These are phyloP conservation scores for Trypoxylus dichotomus DNA, from an alignment of 1,140 invertebrate genomes.

Conservation along the genomic window DNA sequence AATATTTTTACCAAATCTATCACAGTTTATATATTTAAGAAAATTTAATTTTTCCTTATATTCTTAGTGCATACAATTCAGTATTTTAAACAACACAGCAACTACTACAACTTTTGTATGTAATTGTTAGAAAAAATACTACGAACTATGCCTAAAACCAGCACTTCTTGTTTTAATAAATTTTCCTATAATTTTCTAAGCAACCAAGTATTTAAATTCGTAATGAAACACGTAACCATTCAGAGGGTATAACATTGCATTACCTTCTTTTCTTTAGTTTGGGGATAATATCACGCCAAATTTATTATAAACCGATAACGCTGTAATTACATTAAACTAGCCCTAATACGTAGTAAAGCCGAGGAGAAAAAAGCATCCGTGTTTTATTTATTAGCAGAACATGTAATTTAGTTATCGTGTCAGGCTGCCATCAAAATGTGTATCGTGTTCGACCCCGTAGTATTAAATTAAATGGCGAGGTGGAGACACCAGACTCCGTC, in stretches of 20 bases:
- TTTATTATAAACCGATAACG: constrained; percentile 25
- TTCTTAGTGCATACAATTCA: too few relatives aligned
- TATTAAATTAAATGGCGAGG: constrained; percentile 27
- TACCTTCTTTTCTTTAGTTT: background rate
- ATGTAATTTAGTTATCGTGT: constrained; percentile 23
- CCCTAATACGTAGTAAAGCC: constrained; percentile 1
- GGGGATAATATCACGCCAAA: constrained; percentile 12
- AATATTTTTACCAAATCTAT: too few relatives aligned
- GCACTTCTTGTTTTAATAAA: background rate
- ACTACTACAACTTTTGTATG: too few relatives aligned
- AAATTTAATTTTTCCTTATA: too few relatives aligned
- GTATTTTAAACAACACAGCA: too few relatives aligned
- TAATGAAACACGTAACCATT: constrained; percentile 7
- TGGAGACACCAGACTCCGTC: constrained; percentile 24
- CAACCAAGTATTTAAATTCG: background rate
- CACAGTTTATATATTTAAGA: too few relatives aligned
- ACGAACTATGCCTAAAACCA: too few relatives aligned
- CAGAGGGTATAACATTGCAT: background rate
- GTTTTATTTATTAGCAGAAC: constrained; percentile 28
- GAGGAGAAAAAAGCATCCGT: constrained; percentile 25
- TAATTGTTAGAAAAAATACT: too few relatives aligned
- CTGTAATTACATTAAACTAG: constrained; percentile 13
- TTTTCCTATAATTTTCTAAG: background rate
- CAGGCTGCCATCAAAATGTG: constrained; percentile 13
- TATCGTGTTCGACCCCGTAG: constrained; percentile 9